Conservation (phyloP, 2,888 invertebrate genomes). For the Xylophagus ater region DNA sequence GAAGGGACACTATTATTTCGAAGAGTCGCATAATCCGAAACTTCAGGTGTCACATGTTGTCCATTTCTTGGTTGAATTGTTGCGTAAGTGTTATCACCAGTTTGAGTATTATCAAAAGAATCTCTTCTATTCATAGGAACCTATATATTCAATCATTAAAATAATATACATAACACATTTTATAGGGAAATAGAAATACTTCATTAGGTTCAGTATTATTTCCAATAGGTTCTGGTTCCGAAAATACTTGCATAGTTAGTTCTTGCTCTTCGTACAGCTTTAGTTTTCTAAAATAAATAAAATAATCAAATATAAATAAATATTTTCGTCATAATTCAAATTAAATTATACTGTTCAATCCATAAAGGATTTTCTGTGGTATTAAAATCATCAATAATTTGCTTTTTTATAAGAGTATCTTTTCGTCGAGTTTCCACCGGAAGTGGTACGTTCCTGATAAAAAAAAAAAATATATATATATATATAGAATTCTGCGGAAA, state of each 20-base stretch:
- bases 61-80: slow-evolving; percentile 37
- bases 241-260: slow-evolving; percentile 85
- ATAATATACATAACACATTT: too few relatives aligned
- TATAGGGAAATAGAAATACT: too few relatives aligned
- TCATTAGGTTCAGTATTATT: slow-evolving; percentile 25
- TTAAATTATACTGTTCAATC: slow-evolving; percentile 85
- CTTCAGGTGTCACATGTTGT: slow-evolving; percentile 26
- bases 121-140: slow-evolving; percentile 33
- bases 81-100: slow-evolving; percentile 39
- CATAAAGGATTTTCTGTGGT: slow-evolving; percentile 87
- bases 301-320: background rate
- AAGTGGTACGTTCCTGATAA: slow-evolving; percentile 60
- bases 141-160: too few relatives aligned
- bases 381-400: slow-evolving; percentile 73
- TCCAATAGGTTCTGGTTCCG: slow-evolving; percentile 50
- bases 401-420: slow-evolving; percentile 70
- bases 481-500: background rate
- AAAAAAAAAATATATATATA: background rate
- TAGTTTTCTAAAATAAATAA: slow-evolving; percentile 50
- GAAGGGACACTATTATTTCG: slow-evolving; percentile 38
- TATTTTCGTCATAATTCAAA: too few relatives aligned
- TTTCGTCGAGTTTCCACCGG: slow-evolving; percentile 72
- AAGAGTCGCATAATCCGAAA: slow-evolving; percentile 39
- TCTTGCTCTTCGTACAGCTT: slow-evolving; percentile 87
- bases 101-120: slow-evolving; percentile 34